phyloP scores from a whole-genome alignment of 2,888 invertebrate species.

The Drosophila falleni region DNA sequence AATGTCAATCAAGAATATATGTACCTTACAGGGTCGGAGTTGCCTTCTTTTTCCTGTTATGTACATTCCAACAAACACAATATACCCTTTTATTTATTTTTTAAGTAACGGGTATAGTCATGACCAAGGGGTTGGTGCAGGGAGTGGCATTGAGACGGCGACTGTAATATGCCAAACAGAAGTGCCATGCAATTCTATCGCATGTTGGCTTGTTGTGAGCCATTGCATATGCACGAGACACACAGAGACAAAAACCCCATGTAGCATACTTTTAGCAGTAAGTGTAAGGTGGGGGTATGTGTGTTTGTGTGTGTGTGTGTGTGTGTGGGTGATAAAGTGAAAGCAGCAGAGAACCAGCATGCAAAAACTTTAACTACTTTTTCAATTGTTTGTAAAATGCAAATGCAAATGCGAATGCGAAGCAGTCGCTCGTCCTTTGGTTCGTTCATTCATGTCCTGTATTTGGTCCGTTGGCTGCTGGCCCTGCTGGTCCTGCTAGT shows the following conservation, averaged over 20 bases:
- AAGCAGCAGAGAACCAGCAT: slow-evolving; percentile 57
- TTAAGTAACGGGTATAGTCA: too few relatives aligned
- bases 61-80: too few relatives aligned
- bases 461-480: slow-evolving; percentile 28
- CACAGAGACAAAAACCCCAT: slow-evolving; percentile 29
- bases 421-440: slow-evolving; percentile 33
- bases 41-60: too few relatives aligned
- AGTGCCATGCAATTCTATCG: slow-evolving; percentile 39
- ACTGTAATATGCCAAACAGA: slow-evolving; percentile 64
- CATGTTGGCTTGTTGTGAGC: slow-evolving; percentile 45
- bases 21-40: too few relatives aligned
- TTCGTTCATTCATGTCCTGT: slow-evolving; percentile 43
- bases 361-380: slow-evolving; percentile 80
- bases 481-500: slow-evolving; percentile 18
- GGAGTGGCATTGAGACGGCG: slow-evolving; percentile 38
- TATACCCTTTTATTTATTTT: too few relatives aligned
- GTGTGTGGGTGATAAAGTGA: slow-evolving; percentile 66
- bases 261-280: slow-evolving; percentile 52
- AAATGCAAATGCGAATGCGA: slow-evolving; percentile 67
- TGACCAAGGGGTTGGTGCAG: neutral
- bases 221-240: slow-evolving; percentile 67
- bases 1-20: too few relatives aligned
- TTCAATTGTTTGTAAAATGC: slow-evolving; percentile 81
- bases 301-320: neutral
- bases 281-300: slow-evolving; percentile 30